phyloP scores from a whole-genome alignment of 2,888 invertebrate species.

The Eupithecia subfuscata region DNA sequence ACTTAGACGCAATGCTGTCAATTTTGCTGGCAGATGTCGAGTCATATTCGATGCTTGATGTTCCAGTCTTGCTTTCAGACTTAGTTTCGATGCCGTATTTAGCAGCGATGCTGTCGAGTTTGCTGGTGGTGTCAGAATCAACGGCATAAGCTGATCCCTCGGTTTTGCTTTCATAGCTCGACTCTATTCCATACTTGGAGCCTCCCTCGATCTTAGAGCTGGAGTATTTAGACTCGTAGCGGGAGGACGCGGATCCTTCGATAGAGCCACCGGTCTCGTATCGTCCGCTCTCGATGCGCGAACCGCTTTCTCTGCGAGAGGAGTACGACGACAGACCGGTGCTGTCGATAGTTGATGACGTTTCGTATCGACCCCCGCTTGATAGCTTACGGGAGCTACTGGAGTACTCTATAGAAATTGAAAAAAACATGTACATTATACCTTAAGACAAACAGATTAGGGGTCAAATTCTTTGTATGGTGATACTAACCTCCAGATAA shows the following conservation, averaged over 20 bases:
- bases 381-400: constrained; percentile 72
- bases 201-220: constrained; percentile 57
- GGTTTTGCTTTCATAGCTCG: constrained; percentile 53
- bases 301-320: constrained; percentile 74
- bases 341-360: constrained; percentile 66
- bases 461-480: not conserved
- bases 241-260: constrained; percentile 66
- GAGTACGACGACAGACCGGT: constrained; percentile 63
- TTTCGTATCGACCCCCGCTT: constrained; percentile 71
- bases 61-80: constrained; percentile 62
- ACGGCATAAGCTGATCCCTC: constrained; percentile 52
- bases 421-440: not conserved
- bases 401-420: constrained; percentile 67
- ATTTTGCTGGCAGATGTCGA: constrained; percentile 49
- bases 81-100: constrained; percentile 69
- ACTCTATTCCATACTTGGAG: constrained; percentile 59
- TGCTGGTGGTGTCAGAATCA: constrained; percentile 58
- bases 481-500: constrained; percentile 83
- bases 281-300: constrained; percentile 64
- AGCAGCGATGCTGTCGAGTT: constrained; percentile 64
- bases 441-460: not conserved
- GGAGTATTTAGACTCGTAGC: constrained; percentile 73
- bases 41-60: constrained; percentile 45
- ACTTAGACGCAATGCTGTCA: constrained; percentile 59
- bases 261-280: constrained; percentile 63